A percentile compares a stretch with the other conserved stretches of the same genome.
phyloP scores from a whole-genome alignment of 2,888 invertebrate species.

The Rhamphomyia laevipes region DNA sequence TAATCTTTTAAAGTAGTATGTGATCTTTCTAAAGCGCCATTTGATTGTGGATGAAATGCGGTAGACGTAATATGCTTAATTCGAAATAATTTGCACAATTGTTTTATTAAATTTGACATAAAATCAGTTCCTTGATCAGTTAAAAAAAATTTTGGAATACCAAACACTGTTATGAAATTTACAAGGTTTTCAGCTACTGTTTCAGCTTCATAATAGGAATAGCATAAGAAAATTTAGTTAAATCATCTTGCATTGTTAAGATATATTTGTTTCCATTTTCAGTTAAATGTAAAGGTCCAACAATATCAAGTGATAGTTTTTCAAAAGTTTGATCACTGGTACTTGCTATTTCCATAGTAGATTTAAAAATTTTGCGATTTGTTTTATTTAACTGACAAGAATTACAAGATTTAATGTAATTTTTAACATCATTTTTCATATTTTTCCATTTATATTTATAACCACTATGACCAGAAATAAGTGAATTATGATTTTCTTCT shows the following conservation, averaged over 20 bases:
- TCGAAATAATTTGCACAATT: constrained; percentile 21
- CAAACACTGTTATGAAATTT: constrained; percentile 4
- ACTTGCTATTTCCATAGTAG: constrained; percentile 25
- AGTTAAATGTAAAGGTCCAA: constrained; percentile 20
- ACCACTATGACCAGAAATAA: constrained; percentile 2
- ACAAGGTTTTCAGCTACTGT: constrained; percentile 20
- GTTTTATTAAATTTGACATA: constrained; percentile 18
- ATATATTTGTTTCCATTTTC: constrained; percentile 20
- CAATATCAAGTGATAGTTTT: constrained; percentile 21
- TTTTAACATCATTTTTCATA: constrained; percentile 24
- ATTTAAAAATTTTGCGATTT: background rate
- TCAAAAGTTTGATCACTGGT: constrained; percentile 22
- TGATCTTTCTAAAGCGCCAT: constrained; percentile 21
- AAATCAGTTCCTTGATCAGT: constrained; percentile 15
- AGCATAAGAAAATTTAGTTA: constrained; percentile 27
- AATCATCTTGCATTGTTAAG: constrained; percentile 26
- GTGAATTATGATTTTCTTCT: constrained; percentile 11
- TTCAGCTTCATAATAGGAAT: constrained; percentile 23
- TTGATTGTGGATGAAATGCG: constrained; percentile 15
- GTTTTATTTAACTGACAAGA: constrained; percentile 20
- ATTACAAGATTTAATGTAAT: constrained; percentile 21
- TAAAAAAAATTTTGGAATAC: constrained; percentile 7
- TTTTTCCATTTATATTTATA: constrained; percentile 23
- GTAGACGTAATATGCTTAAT: constrained; percentile 23
- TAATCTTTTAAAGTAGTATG: constrained; percentile 25